Base-by-base conservation (phyloP, 2,113 vertebrate species). In the Silurus glanis region DNA sequence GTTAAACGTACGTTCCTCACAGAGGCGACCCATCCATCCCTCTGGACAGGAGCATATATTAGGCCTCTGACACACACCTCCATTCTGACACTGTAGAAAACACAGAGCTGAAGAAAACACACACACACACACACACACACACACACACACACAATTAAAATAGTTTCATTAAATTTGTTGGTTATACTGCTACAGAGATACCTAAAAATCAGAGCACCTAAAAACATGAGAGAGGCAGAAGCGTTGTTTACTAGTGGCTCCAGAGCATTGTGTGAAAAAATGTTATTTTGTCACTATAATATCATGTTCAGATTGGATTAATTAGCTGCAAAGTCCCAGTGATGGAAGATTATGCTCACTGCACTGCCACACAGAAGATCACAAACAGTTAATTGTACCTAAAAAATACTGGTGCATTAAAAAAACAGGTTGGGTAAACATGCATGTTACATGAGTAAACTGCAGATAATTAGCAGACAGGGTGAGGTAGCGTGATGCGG, bases 21-120 rank as follows among this genome's bases (percentile, higher is more conserved):
- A 99, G 13, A 98, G 96, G 37, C 95, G 96, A 10, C 98, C 98
- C 97, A 98, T 99, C 98, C 98, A 99, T 74, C 98, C 98, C 0
- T 98, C 95, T 0, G 95, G 96, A 83, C 98, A 99, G 0, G 96
- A 95, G 85, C 98, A 99, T 23, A 93, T 95, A 82, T 99, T 99
- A 13, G 98, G 98, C 82, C 96, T 94, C 91, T 97, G 96, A 83
- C 98, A 99, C 90, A 96, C 4, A 0, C 98, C 98, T 62, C 98
- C 98, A 1, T 99, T 99, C 93, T 98, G 97, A 92, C 98, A 99
- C 0, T 96, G 97, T 89, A 98, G 95, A 91, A 97, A 96, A 85
- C 98, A 99, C 82, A 98, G 93, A 84, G 98, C 98, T 99, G 91
- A 76, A 55, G 91, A 94, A 75, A 76, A 89, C 62, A 79, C 7